Evolutionary conservation across 2,888 invertebrate genomes (phyloP), one percentile per base, ranked within the genome.

Genomic region (Ischnura elegans): DNA sequence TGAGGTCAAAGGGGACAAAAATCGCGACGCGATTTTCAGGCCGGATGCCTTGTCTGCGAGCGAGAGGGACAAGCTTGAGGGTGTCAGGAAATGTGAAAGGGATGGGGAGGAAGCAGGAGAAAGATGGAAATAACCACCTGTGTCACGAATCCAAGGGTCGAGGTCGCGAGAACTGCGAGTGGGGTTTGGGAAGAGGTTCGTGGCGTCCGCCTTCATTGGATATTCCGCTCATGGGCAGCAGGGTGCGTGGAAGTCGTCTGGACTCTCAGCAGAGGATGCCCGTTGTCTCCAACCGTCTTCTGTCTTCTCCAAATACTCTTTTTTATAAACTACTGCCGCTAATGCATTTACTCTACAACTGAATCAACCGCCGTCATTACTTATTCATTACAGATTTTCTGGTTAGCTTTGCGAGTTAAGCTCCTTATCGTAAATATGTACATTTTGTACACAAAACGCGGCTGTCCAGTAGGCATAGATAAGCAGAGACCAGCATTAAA

Each of bases 101-200:
- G 76, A 16, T 16, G 36, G 36, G n/a, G 29, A 29, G 76, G 16
- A 36, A 36, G 76, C 10, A 5, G 29, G 76, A 36, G 76, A 76
- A 76, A 76, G 76, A 76, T 76, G 76, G 36, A 76, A 76, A 76
- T 76, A 36, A 76, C 76, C 36, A 36, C 76, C 76, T 13, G 25
- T 76, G 76, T 76, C 76, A 76, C 76, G 76, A 76, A 76, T 76
- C 36, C 76, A 76, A 76, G 76, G 36, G 76, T 16, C 76, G 76
- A 76, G 76, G 76, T 76, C 76, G 76, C 36, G 16, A 36, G 76
- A 36, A 10, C 76, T 29, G 29, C 66, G 66, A 66, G 66, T n/a
- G 5, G 29, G 21, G 66, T 8, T 13, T 5, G 51, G 8, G 51
- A 1, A 19, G 51, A 19, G 51, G 19, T 8, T 21, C 61, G 61